Conservation (phyloP, 2,797 vertebrate species). For the Thunnus albacares region DNA sequence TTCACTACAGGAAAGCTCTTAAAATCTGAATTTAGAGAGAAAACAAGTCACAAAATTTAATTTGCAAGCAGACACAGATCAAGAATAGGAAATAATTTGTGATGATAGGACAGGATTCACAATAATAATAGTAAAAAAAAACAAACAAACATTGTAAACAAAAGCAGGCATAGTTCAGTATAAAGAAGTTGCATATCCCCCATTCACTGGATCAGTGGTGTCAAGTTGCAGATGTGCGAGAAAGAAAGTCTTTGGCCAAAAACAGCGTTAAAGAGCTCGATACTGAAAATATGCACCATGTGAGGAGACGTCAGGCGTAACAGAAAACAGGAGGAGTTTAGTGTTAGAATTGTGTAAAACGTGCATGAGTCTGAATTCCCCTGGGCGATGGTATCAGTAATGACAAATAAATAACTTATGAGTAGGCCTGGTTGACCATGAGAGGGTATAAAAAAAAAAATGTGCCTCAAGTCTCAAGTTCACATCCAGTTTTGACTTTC, state of each 20-base stretch:
- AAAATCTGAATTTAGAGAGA: slow-evolving; percentile 51
- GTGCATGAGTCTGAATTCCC: slow-evolving; percentile 57
- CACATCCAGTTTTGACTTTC: slow-evolving; percentile 49
- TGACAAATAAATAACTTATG: slow-evolving; percentile 74
- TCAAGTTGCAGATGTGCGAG: slow-evolving; percentile 59
- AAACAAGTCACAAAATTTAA: slow-evolving; percentile 52
- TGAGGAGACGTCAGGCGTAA: slow-evolving; percentile 37
- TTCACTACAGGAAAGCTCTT: slow-evolving; percentile 24
- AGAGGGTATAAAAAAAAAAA: slow-evolving; percentile 22
- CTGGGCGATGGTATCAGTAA: slow-evolving; percentile 44
- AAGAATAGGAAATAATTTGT: slow-evolving; percentile 36
- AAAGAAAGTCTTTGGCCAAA: slow-evolving; percentile 81
- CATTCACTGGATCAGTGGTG: slow-evolving; percentile 49
- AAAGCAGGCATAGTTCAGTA: slow-evolving; percentile 74
- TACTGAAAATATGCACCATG: slow-evolving; percentile 54
- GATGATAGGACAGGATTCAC: slow-evolving; percentile 31
- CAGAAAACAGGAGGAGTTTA: slow-evolving; percentile 16
- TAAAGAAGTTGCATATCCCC: slow-evolving; percentile 76
- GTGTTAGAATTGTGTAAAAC: slow-evolving; percentile 65
- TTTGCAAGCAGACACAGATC: slow-evolving; percentile 58
- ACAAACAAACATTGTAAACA: slow-evolving; percentile 74
- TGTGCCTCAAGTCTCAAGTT: slow-evolving; percentile 36
- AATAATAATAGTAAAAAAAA: slow-evolving; percentile 15
- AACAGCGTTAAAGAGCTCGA: slow-evolving; percentile 61
- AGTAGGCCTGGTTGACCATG: slow-evolving; percentile 21